phyloP scores from a whole-genome alignment of 2,888 invertebrate species.

The Stenolophus ochropezus region DNA sequence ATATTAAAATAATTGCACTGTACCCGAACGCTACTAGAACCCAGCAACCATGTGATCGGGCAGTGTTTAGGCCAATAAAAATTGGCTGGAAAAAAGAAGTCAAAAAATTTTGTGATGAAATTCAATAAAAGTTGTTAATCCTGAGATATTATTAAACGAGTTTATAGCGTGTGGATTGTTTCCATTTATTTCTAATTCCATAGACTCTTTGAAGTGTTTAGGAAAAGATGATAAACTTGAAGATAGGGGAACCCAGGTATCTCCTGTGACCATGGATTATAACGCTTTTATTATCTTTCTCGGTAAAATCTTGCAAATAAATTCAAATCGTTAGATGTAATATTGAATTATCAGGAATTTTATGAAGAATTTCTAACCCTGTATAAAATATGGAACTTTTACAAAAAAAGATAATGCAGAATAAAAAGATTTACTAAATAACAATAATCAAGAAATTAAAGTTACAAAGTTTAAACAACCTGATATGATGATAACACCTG shows the following conservation, averaged over 20 bases:
- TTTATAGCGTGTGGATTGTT: constrained; percentile 63
- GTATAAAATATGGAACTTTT: not conserved
- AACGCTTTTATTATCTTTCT: not conserved
- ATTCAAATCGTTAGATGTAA: not conserved
- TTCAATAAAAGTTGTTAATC: constrained; percentile 59
- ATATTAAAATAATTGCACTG: constrained; percentile 65
- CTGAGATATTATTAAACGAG: constrained; percentile 62
- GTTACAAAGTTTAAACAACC: not conserved
- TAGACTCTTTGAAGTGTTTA: constrained; percentile 50
- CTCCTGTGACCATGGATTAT: not conserved
- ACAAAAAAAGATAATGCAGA: not conserved
- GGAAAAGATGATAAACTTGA: not conserved
- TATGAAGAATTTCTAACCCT: not conserved
- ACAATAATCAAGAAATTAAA: not conserved
- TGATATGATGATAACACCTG: not conserved
- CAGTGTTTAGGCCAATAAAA: constrained; percentile 66
- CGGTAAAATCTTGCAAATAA: not conserved
- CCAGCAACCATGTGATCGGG: constrained; percentile 66
- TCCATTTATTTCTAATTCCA: constrained; percentile 62
- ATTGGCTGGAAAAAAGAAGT: constrained; percentile 60
- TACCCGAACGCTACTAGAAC: constrained; percentile 66
- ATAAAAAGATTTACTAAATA: not conserved
- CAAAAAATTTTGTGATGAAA: not conserved
- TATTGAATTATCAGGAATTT: not conserved
- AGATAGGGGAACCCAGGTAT: not conserved